phyloP scores from a whole-genome alignment of 2,888 invertebrate genomes.

The Hyalella azteca region DNA sequence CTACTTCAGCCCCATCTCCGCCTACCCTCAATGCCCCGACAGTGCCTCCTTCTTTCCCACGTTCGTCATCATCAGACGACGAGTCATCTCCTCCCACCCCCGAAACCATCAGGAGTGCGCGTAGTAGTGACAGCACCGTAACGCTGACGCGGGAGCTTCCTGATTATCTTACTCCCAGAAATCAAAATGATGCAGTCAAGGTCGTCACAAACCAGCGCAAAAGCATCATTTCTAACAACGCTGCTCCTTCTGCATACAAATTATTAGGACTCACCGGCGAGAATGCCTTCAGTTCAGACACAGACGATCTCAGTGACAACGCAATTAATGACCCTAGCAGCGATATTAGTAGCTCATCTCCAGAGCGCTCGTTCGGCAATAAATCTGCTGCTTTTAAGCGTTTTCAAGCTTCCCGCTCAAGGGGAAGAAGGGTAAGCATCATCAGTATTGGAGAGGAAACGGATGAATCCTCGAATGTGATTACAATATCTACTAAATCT shows the following conservation, averaged over 20 bases:
- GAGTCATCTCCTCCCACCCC: conserved; percentile 56
- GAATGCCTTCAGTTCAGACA: conserved; percentile 42
- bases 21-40: conserved; percentile 19
- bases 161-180: conserved; percentile 42
- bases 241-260: conserved; percentile 35
- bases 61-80: conserved; percentile 39
- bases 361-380: background rate
- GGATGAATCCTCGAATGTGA: background rate
- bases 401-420: background rate
- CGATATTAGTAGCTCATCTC: conserved; percentile 38
- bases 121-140: conserved; percentile 52
- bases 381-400: background rate
- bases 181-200: background rate
- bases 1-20: background rate
- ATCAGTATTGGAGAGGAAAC: conserved; percentile 45
- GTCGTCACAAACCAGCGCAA: conserved; percentile 18
- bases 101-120: conserved; percentile 54
- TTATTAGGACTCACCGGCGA: background rate
- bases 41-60: conserved; percentile 31
- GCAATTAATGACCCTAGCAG: conserved; percentile 45
- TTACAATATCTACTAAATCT: conserved; percentile 35
- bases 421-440: conserved; percentile 45
- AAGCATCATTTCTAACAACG: background rate
- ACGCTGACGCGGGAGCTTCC: conserved; percentile 53
- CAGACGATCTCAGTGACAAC: conserved; percentile 57